Percentiles rank a stretch among this genome's conserved stretches.
phyloP scores from a whole-genome alignment of 2,797 vertebrate species.

The Sebastiscus tertius region DNA sequence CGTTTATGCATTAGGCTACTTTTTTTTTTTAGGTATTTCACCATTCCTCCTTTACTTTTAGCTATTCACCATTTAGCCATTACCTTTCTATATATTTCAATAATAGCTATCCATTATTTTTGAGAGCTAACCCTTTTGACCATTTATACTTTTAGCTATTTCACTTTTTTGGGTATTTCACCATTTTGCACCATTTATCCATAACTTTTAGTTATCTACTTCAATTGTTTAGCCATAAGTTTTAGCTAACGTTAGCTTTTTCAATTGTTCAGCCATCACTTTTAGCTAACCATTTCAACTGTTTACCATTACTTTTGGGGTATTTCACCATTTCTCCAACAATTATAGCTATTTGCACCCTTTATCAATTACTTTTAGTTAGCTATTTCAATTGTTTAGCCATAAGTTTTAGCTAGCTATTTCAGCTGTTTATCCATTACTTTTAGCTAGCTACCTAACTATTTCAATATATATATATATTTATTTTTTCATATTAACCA shows the following conservation, averaged over 20 bases:
- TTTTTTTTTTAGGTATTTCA: background rate
- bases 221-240: too few species aligned
- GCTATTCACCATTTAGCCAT: too few species aligned
- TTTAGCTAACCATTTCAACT: background rate
- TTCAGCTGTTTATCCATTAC: background rate
- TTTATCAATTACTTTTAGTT: too few species aligned
- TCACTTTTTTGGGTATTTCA: background rate
- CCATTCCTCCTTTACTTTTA: background rate
- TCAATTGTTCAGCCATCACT: rapidly evolving
- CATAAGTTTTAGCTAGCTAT: background rate
- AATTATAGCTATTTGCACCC: too few species aligned
- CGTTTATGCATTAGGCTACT: background rate
- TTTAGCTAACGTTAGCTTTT: too few species aligned
- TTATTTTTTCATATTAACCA: too few species aligned
- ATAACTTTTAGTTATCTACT: too few species aligned
- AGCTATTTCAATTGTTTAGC: too few species aligned
- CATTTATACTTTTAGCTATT: background rate
- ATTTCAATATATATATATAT: too few species aligned
- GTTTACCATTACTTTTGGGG: background rate
- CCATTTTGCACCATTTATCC: background rate
- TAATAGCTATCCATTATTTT: background rate
- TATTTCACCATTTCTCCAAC: too few species aligned
- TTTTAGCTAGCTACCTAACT: too few species aligned
- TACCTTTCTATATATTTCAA: background rate
- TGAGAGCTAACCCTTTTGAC: background rate